These are phyloP conservation scores for Pseudochaenichthys georgianus DNA, from an alignment of 2,797 vertebrate species.

Conservation along the genomic window DNA sequence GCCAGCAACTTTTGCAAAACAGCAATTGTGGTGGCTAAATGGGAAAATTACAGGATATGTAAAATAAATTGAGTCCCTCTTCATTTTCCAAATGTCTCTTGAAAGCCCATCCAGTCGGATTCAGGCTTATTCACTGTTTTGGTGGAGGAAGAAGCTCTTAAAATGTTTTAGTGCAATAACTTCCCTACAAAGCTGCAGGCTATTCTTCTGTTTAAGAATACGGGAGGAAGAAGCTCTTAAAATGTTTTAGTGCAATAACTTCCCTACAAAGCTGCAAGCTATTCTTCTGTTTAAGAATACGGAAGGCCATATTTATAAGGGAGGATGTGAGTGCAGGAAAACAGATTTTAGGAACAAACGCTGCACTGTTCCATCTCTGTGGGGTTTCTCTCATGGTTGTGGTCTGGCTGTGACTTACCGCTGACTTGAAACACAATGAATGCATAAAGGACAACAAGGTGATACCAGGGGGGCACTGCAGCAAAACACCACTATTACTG, in stretches of 20 bases:
- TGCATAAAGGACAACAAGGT: slow-evolving; percentile 36
- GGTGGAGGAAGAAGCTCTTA: too few relatives aligned
- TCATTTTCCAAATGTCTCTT: too few relatives aligned
- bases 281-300: slow-evolving; percentile 25
- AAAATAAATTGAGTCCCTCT: too few relatives aligned
- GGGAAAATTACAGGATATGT: too few relatives aligned
- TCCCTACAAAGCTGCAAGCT: slow-evolving; percentile 37
- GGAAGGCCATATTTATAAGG: slow-evolving; percentile 52
- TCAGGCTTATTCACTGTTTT: slow-evolving; percentile 11
- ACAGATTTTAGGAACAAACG: slow-evolving; percentile 52
- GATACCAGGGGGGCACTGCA: slow-evolving; percentile 10
- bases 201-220: too few relatives aligned
- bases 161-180: too few relatives aligned
- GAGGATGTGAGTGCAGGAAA: slow-evolving; percentile 46
- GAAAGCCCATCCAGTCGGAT: too few relatives aligned
- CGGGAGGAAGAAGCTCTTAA: slow-evolving; percentile 38
- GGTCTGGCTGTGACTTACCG: slow-evolving; percentile 48
- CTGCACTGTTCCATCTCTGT: slow-evolving; percentile 48
- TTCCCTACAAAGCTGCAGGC: too few relatives aligned
- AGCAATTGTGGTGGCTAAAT: too few relatives aligned
- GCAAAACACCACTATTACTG: neutral
- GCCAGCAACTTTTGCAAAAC: too few relatives aligned
- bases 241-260: slow-evolving; percentile 57
- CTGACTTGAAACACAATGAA: slow-evolving; percentile 55
- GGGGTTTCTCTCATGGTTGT: slow-evolving; percentile 45